Base-by-base conservation (phyloP, 2,888 invertebrate genomes). In the Uropetala carovei region DNA sequence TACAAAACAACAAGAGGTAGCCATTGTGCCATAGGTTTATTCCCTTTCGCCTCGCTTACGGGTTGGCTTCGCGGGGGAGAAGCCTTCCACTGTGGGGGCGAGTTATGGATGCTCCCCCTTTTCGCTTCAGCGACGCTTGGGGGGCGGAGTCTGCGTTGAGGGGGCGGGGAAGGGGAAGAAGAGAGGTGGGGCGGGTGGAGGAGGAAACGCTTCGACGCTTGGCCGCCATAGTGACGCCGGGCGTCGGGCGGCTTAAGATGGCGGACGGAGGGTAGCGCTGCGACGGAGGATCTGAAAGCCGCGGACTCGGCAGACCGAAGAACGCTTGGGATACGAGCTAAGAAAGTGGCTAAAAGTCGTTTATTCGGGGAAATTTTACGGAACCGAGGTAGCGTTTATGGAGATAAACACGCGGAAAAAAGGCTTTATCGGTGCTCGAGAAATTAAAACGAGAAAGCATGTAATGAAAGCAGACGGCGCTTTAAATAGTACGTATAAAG, bases 181-280 rank as follows among this genome's bases (percentile, higher is more conserved):
- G 18, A 5, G 83, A 57, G 9, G 30, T 14, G 43, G 83, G 57
- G 83, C n/a, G n/a, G n/a, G 75, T 5, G 11, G 83, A 83, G n/a
- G 83, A 43, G 56, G 30, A 43, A 43, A 82, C 56, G 18, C 83
- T 43, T 57, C 83, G 83, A 43, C 83, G n/a, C 56, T n/a, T 27
- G 22, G 83, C 83, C 89, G 86, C 86, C 86, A 89, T 89, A 43
- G 64, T 43, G 89, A 89, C 89, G 89, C 89, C 89, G 89, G 64
- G 60, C 89, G 89, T 89, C 89, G 89, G 89, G 30, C 7, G 68
- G 60, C 60, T 89, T 68, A 89, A 89, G 89, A 89, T 89, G 89
- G 89, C 89, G 89, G 43, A 43, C 64, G 64, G 64, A 16, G 89
- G 64, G 68, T 43, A 43, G 43, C 89, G 30, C 43, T 9, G 13